Evolutionary conservation across 37 sponge, comb jelly and placozoan genomes (phyloP), one percentile per base, ranked within the genome.

Genomic region (Petrosia ficiformis): DNA sequence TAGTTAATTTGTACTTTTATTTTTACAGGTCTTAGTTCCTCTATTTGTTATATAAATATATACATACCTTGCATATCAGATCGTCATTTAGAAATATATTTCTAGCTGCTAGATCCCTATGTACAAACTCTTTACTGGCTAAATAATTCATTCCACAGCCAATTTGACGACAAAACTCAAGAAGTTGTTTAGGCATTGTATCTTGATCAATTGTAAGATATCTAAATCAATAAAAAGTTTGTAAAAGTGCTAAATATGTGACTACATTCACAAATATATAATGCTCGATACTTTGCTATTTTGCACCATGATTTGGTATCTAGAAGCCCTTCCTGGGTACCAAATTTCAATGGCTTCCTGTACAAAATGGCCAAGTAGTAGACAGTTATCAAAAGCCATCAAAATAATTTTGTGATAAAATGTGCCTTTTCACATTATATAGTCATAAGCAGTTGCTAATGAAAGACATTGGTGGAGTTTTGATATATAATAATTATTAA

Each of bases 101-200:
- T 68, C 90, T 90, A 0, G 90, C 90, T 43, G 90, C 90, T 25
- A 90, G 69, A 61, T 90, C 90, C 65, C 90, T 58, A 75, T 90
- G 90, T 3, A 90, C 80, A 43, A 84, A 90, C 4, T 59, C 30
- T 73, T 84, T 90, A 42, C 42, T 54, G 16, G 85, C 43, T 6
- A 90, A 72, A 73, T 84, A 84, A 22, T 25, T 22, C 90, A 90
- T 90, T 22, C 82, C 90, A 75, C 52, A 73, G 36, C 81, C 85
- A 32, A 90, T 73, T 39, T 84, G 71, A 3, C 61, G 77, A 57
- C 77, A 54, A 67, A 88, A 88, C 44, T 44, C 40, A 0, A 73
- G 54, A 2, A 84, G 67, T 28, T 77, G 66, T 24, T 72, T 58
- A 16, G 65, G 65, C 14, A 48, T 8, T 48, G 8, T 48, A 8